phyloP scores from a whole-genome alignment of 2,113 vertebrate genomes.

The Cyprinodon tularosa region DNA sequence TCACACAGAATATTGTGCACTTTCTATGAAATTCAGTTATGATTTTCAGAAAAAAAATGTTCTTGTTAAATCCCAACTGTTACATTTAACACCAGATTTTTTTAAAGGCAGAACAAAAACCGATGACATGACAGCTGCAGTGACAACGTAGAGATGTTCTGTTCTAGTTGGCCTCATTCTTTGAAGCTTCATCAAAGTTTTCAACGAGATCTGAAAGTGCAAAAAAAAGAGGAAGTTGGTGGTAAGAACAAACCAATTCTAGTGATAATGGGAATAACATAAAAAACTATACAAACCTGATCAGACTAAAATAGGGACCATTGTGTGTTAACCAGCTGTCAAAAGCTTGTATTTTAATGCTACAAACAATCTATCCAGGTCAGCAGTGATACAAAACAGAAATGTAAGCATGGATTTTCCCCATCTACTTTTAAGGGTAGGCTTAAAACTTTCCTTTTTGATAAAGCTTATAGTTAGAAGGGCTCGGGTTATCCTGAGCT shows the following conservation, averaged over 20 bases:
- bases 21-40: constrained; percentile 42
- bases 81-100: background rate
- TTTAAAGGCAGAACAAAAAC: constrained; percentile 20
- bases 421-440: too few species aligned
- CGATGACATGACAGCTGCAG: constrained; percentile 23
- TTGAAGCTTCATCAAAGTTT: constrained; percentile 98
- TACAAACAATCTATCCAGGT: background rate
- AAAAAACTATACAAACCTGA: too few species aligned
- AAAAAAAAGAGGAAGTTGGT: background rate
- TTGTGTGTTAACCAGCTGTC: background rate
- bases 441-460: too few species aligned
- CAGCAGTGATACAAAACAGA: background rate
- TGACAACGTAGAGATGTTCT: constrained; percentile 10
- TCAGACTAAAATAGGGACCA: background rate
- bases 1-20: constrained; percentile 45
- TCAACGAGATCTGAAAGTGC: constrained; percentile 89
- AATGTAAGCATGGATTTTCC: background rate
- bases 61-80: constrained; percentile 18
- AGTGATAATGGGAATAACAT: background rate
- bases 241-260: background rate
- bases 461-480: too few species aligned
- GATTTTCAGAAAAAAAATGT: constrained; percentile 23
- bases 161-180: constrained; percentile 89
- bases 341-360: background rate
- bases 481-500: too few species aligned